Evolutionary conservation across 2,888 invertebrate species (phyloP).

Genomic region (Machimus atricapillus): DNA sequence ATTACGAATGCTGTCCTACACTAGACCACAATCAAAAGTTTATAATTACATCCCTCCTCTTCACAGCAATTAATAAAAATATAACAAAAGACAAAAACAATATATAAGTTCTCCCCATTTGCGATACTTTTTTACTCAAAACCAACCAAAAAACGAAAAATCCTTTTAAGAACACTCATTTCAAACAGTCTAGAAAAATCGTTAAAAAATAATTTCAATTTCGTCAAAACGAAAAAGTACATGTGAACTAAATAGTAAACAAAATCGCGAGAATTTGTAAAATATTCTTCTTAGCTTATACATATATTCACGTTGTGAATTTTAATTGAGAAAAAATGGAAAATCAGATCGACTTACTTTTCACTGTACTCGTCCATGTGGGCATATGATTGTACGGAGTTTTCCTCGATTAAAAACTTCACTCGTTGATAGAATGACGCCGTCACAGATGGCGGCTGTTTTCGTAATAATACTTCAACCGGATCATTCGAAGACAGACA

Average conservation of each 20-base stretch:
- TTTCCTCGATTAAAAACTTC: conserved; percentile 97
- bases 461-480: conserved; percentile 91
- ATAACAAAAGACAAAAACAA: neutral
- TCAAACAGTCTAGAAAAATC: conserved; percentile 30
- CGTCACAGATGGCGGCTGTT: conserved; percentile 95
- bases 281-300: conserved; percentile 12
- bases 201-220: conserved; percentile 7
- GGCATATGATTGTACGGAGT: conserved; percentile 98
- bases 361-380: conserved; percentile 97
- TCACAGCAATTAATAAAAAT: neutral
- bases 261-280: neutral
- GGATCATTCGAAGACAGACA: conserved; percentile 97
- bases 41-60: neutral
- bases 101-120: neutral
- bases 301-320: neutral
- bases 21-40: neutral
- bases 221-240: neutral
- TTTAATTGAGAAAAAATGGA: conserved; percentile 34
- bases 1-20: neutral
- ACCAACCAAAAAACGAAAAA: neutral
- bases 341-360: conserved; percentile 78
- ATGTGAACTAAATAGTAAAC: neutral
- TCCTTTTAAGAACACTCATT: conserved; percentile 34
- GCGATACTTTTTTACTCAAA: neutral
- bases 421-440: conserved; percentile 97